Evolutionary conservation across 2,113 vertebrate genomes (phyloP).

Genomic region (Orientallactaga bullata): DNA sequence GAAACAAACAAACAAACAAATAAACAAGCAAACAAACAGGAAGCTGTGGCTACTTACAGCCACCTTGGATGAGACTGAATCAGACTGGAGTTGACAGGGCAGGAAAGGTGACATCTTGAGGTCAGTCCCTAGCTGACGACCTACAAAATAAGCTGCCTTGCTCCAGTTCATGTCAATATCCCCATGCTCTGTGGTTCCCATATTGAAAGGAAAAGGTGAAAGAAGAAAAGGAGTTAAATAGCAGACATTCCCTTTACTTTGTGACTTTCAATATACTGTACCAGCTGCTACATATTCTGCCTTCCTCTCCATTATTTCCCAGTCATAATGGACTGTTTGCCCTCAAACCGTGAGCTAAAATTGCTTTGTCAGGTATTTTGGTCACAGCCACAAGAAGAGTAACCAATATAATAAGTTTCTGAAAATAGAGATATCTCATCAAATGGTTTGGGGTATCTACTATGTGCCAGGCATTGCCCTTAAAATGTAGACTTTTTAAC

Average conservation of each 20-base stretch:
- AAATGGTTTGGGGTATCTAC: background rate
- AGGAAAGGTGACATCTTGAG: too few relatives aligned
- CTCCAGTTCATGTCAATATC: background rate
- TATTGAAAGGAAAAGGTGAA: background rate
- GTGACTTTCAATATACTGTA: background rate
- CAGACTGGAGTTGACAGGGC: too few relatives aligned
- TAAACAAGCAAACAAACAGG: too few relatives aligned
- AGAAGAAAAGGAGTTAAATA: background rate
- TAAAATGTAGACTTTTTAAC: constrained; percentile 25
- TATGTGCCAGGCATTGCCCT: background rate
- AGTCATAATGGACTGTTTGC: background rate
- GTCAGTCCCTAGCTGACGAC: too few relatives aligned
- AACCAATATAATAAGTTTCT: background rate
- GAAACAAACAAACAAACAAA: too few relatives aligned
- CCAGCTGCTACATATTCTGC: background rate
- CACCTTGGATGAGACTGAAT: too few relatives aligned
- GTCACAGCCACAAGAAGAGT: background rate
- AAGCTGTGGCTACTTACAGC: too few relatives aligned
- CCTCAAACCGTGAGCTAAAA: background rate
- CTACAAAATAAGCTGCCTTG: too few relatives aligned
- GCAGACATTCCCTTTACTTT: background rate
- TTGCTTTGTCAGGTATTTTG: background rate
- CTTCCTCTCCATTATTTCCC: background rate
- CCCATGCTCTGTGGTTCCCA: background rate
- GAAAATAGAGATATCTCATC: constrained; percentile 6